phyloP scores from a whole-genome alignment of 2,888 invertebrate species.

The Eupeodes luniger region DNA sequence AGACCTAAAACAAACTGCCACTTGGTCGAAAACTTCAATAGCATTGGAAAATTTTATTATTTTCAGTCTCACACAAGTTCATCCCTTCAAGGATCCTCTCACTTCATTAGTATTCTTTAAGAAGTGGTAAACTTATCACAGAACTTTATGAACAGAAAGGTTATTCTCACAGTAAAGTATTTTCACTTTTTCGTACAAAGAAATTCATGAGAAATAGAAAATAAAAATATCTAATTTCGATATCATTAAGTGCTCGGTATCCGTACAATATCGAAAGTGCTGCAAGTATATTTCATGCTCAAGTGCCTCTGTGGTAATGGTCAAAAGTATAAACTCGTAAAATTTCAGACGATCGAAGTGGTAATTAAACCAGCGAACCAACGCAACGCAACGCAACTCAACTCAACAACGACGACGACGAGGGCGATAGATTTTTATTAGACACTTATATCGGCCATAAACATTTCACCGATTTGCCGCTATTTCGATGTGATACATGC shows the following conservation, averaged over 20 bases:
- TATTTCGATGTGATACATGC: neutral
- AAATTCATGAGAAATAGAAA: conserved; percentile 38
- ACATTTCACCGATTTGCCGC: conserved; percentile 37
- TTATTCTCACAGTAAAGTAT: neutral
- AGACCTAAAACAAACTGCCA: neutral
- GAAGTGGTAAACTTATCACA: neutral
- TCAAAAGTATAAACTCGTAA: conserved; percentile 67
- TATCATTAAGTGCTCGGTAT: conserved; percentile 37
- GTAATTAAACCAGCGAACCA: conserved; percentile 31
- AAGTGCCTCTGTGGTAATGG: conserved; percentile 4
- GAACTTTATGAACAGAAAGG: conserved; percentile 22
- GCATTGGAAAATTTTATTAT: neutral
- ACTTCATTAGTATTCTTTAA: conserved; percentile 22
- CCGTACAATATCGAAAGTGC: conserved; percentile 23
- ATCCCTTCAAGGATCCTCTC: conserved; percentile 10
- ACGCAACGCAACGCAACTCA: too few species aligned
- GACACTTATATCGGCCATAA: conserved; percentile 37
- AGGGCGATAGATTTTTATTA: conserved; percentile 36
- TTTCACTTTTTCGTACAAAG: neutral
- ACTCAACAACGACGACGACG: too few species aligned
- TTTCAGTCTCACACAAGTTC: neutral
- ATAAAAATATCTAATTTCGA: conserved; percentile 14
- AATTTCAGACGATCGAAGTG: conserved; percentile 47
- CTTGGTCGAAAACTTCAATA: neutral
- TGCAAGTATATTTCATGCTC: conserved; percentile 21